Evolutionary conservation across 37 sponge, comb jelly and placozoan species (phyloP).

Genomic region (Theonella swinhoei): DNA sequence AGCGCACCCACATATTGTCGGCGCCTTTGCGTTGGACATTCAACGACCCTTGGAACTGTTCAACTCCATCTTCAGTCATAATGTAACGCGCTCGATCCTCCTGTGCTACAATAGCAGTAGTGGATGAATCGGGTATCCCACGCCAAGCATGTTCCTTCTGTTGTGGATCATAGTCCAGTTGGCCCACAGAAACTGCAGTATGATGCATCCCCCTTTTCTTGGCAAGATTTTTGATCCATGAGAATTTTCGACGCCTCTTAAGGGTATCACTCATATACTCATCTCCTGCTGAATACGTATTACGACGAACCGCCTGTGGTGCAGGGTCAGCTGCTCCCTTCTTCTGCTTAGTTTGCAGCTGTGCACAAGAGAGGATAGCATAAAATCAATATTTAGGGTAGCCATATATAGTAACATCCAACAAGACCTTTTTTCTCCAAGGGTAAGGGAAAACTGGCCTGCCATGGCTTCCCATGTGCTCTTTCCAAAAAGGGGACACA

Average conservation of each 20-base stretch:
- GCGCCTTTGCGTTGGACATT: slow-evolving; percentile 54
- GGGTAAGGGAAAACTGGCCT: no score
- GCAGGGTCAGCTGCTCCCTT: background rate
- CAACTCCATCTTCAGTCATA: background rate
- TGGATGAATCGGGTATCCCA: background rate
- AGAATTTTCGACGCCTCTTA: slow-evolving; percentile 33
- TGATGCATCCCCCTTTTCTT: slow-evolving; percentile 3
- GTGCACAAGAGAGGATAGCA: background rate
- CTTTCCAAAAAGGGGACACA: no score
- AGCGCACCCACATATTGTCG: slow-evolving; percentile 41
- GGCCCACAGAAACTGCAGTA: background rate
- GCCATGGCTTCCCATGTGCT: no score
- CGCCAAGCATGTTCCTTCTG: background rate
- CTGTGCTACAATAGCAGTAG: background rate
- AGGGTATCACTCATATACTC: slow-evolving; percentile 29
- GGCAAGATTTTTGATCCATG: slow-evolving; percentile 26
- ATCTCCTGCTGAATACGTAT: slow-evolving; percentile 7
- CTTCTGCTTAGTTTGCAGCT: no score
- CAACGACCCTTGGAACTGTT: slow-evolving; percentile 35
- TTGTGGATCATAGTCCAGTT: background rate
- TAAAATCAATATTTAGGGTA: background rate
- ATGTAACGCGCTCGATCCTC: background rate
- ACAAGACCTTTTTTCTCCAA: no score
- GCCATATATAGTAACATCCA: background rate
- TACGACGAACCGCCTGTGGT: background rate